Percentiles rank a stretch among this genome's conserved stretches.
Evolutionary conservation across 2,888 invertebrate species (phyloP).

Genomic region (Gastracanthus pulcherrimus): DNA sequence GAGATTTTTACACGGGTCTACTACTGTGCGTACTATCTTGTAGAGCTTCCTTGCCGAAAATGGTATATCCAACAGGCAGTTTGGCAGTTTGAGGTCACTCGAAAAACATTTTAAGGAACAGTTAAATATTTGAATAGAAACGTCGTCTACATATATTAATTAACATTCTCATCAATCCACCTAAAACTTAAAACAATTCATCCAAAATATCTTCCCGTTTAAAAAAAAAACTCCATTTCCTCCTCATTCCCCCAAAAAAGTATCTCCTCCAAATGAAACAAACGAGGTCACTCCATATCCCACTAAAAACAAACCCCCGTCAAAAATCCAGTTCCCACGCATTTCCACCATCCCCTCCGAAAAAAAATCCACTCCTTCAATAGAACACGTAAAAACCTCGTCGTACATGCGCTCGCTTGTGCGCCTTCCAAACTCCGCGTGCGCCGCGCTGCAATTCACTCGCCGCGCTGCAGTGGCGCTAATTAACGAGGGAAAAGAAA

Average conservation of each 20-base stretch:
- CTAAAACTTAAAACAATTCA: no score
- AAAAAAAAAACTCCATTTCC: no score
- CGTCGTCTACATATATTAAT: no score
- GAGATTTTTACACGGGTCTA: no score
- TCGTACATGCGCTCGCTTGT: neutral
- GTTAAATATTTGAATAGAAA: no score
- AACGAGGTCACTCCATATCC: neutral
- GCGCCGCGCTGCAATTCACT: neutral
- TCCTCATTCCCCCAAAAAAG: neutral
- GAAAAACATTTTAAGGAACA: no score
- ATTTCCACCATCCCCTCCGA: constrained; percentile 49
- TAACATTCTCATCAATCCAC: no score
- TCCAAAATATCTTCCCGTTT: no score
- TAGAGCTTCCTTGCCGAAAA: no score
- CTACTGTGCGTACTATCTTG: no score
- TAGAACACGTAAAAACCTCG: neutral
- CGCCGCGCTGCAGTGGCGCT: neutral
- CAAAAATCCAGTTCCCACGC: neutral
- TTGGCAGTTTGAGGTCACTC: no score
- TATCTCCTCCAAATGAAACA: neutral
- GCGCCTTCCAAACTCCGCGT: neutral
- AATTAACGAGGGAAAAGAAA: constrained; percentile 5
- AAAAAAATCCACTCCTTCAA: neutral
- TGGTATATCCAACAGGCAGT: no score
- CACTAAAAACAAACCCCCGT: neutral